Percentiles rank a stretch among this genome's conserved stretches.
These are phyloP conservation scores for Ommatoiulus sabulosus DNA, from an alignment of 2,888 invertebrate genomes.

Conservation along the genomic window DNA sequence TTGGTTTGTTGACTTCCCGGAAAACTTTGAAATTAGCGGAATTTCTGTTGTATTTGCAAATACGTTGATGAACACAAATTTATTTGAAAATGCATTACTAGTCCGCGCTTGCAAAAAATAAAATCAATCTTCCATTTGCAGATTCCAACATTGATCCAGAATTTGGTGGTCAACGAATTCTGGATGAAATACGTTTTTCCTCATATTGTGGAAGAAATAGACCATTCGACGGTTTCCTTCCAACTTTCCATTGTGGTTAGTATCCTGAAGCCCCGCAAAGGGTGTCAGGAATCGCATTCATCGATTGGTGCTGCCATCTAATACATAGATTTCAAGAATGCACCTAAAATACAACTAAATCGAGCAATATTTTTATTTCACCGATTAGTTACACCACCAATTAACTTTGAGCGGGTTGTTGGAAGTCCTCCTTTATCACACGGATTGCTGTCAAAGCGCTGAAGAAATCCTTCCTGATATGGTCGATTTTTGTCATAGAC, in stretches of 20 bases:
- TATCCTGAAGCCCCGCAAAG: not conserved
- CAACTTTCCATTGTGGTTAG: not conserved
- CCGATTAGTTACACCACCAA: conserved; percentile 50
- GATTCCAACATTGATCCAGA: conserved; percentile 19
- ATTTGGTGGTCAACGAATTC: not conserved
- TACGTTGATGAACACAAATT: no score
- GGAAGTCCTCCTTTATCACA: conserved; percentile 23
- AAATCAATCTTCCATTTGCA: not conserved
- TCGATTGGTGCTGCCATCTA: no score
- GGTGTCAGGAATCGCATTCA: not conserved
- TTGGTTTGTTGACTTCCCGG: no score
- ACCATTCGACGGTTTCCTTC: not conserved
- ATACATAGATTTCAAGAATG: no score
- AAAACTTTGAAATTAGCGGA: no score
- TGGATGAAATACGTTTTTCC: conserved; percentile 47
- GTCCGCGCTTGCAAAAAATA: no score
- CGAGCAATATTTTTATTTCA: not conserved
- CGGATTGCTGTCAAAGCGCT: conserved; percentile 34
- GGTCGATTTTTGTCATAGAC: conserved; percentile 44
- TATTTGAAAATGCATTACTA: no score
- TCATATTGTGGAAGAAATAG: not conserved
- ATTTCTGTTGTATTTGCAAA: no score
- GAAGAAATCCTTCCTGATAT: conserved; percentile 48
- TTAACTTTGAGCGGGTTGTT: conserved; percentile 47
- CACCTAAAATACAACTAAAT: not conserved